Conservation (phyloP, 1,140 invertebrate genomes). For the Ruditapes philippinarum region DNA sequence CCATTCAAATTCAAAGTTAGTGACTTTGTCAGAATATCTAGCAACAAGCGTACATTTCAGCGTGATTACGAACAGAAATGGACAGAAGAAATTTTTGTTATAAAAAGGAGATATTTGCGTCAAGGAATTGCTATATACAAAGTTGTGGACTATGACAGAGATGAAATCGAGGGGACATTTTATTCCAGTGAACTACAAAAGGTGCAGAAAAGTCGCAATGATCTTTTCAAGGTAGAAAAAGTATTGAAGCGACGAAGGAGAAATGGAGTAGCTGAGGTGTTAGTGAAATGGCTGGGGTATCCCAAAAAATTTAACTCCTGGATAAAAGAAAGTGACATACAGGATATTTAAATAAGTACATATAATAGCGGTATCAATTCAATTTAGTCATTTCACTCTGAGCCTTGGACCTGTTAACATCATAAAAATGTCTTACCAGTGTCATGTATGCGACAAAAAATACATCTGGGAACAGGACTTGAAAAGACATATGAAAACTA, state of each 20-base stretch:
- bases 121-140: conserved; percentile 6
- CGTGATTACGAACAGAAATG: conserved; percentile 37
- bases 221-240: conserved; percentile 15
- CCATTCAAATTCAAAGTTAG: conserved; percentile 9
- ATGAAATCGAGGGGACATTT: neutral
- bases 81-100: conserved; percentile 9
- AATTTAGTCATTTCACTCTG: neutral
- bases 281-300: neutral
- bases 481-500: neutral
- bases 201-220: conserved; percentile 9
- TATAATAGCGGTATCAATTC: neutral
- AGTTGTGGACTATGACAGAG: neutral
- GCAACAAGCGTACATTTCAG: conserved; percentile 16
- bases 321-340: neutral
- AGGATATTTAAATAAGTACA: neutral
- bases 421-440: neutral
- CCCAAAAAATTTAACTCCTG: neutral
- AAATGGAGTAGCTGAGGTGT: neutral
- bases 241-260: neutral
- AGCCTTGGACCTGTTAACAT: neutral
- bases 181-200: conserved; percentile 20
- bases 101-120: neutral
- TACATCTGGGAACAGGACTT: neutral
- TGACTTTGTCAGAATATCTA: conserved; percentile 4
- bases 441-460: neutral